Evolutionary conservation across 2,888 invertebrate species (phyloP).

Genomic region (Linyphia triangularis): DNA sequence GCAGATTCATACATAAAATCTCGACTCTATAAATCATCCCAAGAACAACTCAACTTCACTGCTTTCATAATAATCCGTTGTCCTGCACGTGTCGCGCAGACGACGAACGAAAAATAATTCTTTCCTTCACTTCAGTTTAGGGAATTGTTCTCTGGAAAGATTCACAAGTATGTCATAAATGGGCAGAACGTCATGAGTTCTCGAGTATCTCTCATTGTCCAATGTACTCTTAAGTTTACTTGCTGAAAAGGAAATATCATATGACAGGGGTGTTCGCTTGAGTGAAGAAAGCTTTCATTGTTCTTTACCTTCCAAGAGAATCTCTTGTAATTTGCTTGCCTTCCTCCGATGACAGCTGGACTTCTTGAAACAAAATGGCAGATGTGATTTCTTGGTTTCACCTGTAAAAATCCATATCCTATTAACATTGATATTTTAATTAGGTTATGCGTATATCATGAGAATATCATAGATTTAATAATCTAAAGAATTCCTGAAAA

Average conservation of each 20-base stretch:
- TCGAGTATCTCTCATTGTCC: slow-evolving; percentile 41
- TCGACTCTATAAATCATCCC: neutral
- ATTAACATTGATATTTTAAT: too few relatives aligned
- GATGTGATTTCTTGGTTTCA: too few relatives aligned
- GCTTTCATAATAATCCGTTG: neutral
- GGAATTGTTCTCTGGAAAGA: neutral
- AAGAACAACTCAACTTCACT: neutral
- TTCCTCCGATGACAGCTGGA: too few relatives aligned
- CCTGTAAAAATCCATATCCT: too few relatives aligned
- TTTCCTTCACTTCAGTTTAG: neutral
- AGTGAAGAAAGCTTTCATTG: slow-evolving; percentile 5
- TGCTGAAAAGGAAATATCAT: slow-evolving; percentile 36
- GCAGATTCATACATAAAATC: too few relatives aligned
- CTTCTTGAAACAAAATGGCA: too few relatives aligned
- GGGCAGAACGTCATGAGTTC: slow-evolving; percentile 12
- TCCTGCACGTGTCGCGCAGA: neutral
- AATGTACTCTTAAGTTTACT: neutral
- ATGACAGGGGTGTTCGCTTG: slow-evolving; percentile 1
- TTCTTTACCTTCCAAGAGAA: neutral
- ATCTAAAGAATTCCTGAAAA: too few relatives aligned
- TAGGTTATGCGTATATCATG: too few relatives aligned
- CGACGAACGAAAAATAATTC: slow-evolving; percentile 1
- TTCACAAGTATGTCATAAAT: slow-evolving; percentile 10
- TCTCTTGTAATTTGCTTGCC: too few relatives aligned
- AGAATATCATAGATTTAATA: too few relatives aligned